phyloP scores from a whole-genome alignment of 2,797 vertebrate genomes.

The Anniella stebbinsi region DNA sequence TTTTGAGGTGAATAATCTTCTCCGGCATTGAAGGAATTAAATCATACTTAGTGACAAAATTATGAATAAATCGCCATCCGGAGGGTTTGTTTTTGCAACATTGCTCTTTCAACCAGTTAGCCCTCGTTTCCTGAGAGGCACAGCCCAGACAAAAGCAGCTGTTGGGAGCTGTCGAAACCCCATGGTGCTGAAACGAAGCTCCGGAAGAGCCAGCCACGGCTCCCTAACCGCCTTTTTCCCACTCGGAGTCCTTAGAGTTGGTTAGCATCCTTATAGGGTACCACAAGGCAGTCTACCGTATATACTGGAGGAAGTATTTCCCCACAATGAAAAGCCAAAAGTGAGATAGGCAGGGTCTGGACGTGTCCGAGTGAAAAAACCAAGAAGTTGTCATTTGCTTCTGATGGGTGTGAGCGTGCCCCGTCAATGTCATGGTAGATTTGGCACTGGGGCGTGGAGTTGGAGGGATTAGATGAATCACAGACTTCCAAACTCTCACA shows the following conservation, averaged over 20 bases:
- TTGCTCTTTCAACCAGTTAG: neutral
- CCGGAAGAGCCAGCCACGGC: neutral
- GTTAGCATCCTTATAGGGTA: neutral
- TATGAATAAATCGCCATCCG: neutral
- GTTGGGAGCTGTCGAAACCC: neutral
- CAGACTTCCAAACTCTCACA: neutral
- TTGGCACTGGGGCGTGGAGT: neutral
- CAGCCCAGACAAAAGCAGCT: too few relatives aligned
- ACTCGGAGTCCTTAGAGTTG: neutral
- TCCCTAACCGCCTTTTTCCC: neutral
- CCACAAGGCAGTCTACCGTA: neutral
- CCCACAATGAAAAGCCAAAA: neutral
- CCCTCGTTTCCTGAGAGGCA: neutral
- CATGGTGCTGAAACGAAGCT: slow-evolving; percentile 26
- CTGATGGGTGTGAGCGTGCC: too few relatives aligned
- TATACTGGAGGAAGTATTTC: neutral
- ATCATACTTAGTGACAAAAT: neutral
- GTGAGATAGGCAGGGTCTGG: neutral
- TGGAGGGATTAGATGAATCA: neutral
- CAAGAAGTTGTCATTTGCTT: neutral
- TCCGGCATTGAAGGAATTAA: neutral
- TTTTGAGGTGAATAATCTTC: neutral
- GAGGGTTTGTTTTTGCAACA: too few relatives aligned
- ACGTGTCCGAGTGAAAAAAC: neutral
- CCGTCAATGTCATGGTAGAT: neutral